Base-by-base conservation (phyloP, 1,140 invertebrate genomes). In the Temnothorax longispinosus region DNA sequence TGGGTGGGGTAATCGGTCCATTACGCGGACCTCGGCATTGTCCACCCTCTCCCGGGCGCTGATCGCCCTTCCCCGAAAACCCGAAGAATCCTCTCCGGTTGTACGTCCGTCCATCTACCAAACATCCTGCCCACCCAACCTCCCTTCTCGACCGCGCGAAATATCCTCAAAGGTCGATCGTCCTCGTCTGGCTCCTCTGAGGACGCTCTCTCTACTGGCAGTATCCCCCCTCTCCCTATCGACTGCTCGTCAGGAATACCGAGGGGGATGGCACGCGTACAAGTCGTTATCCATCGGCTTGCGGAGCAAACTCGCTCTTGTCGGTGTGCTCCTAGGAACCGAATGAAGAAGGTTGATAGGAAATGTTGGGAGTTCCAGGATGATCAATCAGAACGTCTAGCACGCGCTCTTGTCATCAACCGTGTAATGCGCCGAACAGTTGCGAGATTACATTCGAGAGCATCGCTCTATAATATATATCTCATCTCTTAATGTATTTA, bases 1-100 rank as follows among this genome's bases (percentile, higher is more conserved):
- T 92, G 92, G 94, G 93, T 92, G 92, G 94, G 93, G 94, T 95
- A 95, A 95, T 95, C 94, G 95, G 91, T 94, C 95, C 94, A 95
- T 95, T 95, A 95, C 94, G 92, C 91, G 94, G 90, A 91, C 93
- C 77, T 82, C 52, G 91, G 93, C 92, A 92, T 93, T 94, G 94
- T 95, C 94, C 94, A 94, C 93, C 93, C 94, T 92, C 94, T 92
- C 90, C 85, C 60, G 85, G 81, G 41, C 80, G 75, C 86, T 72
- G 75, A 35, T 72, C 84, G 67, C 86, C 69, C 69, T 85, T 52
- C 64, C 56, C 35, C 80, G 64, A 56, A 27, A 27, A 75, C 60
- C 41, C 65, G 65, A 89, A 86, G 91, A 92, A 88, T 89, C 60
- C 71, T 74, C 81, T 89, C 69, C 52, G 71, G 11, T 56, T 87